Percentiles rank a stretch among this genome's conserved stretches.
These are phyloP conservation scores for Pangasius sanitwongsei DNA, from an alignment of 2,797 vertebrate species.

Conservation along the genomic window DNA sequence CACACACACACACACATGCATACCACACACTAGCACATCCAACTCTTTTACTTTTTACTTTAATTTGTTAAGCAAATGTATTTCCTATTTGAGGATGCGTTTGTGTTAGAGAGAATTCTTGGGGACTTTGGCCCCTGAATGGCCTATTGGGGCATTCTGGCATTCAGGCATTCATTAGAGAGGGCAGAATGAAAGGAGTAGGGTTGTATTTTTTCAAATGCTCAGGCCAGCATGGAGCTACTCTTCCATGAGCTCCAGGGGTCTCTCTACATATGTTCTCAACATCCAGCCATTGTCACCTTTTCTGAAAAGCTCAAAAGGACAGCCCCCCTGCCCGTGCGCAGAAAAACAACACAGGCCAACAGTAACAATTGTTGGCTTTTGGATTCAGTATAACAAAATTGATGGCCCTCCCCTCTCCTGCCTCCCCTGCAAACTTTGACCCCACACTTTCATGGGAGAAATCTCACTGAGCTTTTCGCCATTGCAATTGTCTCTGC, in stretches of 20 bases:
- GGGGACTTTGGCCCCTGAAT: conserved; percentile 94
- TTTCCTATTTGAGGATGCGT: conserved; percentile 94
- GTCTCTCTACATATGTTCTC: conserved; percentile 99
- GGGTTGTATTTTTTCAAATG: conserved; percentile 89
- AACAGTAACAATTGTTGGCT: conserved; percentile 97
- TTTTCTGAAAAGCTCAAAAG: conserved; percentile 97
- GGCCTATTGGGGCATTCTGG: conserved; percentile 93
- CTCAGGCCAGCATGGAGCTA: conserved; percentile 75
- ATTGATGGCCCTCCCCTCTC: conserved; percentile 78
- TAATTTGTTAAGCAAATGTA: conserved; percentile 99
- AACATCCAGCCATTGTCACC: conserved; percentile 97
- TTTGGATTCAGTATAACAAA: conserved; percentile 95
- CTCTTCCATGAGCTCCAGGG: conserved; percentile 83
- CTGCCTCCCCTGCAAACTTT: conserved; percentile 55
- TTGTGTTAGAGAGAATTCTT: conserved; percentile 89
- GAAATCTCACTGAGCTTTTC: conserved; percentile 69
- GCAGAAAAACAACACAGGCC: conserved; percentile 88
- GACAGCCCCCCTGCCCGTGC: conserved; percentile 59
- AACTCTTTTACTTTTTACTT: conserved; percentile 91
- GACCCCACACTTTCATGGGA: conserved; percentile 79
- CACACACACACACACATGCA: conserved; percentile 38
- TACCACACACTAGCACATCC: conserved; percentile 55
- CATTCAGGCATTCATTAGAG: conserved; percentile 96
- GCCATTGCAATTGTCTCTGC: conserved; percentile 50
- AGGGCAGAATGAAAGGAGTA: conserved; percentile 91